A percentile compares a stretch with the other conserved stretches of the same genome.
These are phyloP conservation scores for Branchipolynoe longqiensis DNA, from an alignment of 2,888 invertebrate species.

Conservation along the genomic window DNA sequence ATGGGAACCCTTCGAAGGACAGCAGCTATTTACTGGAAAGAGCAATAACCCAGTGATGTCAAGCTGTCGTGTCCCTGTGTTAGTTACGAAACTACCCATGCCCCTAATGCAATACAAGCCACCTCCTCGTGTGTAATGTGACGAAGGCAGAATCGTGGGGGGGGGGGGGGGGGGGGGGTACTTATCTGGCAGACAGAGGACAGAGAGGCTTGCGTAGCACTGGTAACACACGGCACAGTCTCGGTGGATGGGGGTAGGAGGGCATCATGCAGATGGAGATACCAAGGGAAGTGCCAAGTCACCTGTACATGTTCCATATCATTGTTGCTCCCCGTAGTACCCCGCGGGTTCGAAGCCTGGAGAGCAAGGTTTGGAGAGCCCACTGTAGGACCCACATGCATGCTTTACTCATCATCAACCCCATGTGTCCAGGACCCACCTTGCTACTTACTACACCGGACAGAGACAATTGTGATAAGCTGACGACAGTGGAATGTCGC, in stretches of 20 bases:
- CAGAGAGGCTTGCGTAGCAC: neutral
- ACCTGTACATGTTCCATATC: conserved; percentile 28
- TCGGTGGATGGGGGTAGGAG: neutral
- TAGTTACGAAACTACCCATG: neutral
- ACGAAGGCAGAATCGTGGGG: no score
- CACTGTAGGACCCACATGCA: neutral
- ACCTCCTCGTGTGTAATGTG: no score
- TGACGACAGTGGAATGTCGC: conserved; percentile 5
- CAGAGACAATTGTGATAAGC: conserved; percentile 40
- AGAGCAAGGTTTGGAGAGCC: neutral
- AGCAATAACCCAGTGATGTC: conserved; percentile 40
- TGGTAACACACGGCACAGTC: neutral
- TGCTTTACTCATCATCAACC: conserved; percentile 9
- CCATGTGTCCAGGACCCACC: neutral
- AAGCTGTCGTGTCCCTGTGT: conserved; percentile 1
- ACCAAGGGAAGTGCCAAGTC: no score
- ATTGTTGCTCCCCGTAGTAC: conserved; percentile 16
- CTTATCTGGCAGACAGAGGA: neutral
- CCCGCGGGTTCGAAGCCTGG: neutral
- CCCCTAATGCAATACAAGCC: no score
- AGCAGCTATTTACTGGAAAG: neutral
- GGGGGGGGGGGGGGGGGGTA: neutral
- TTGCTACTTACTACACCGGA: no score
- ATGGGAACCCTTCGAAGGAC: conserved; percentile 5
- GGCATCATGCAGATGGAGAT: neutral